A percentile compares a stretch with the other conserved stretches of the same genome.
These are phyloP conservation scores for Priocnemis perturbator DNA, from an alignment of 2,888 invertebrate species.

Conservation along the genomic window DNA sequence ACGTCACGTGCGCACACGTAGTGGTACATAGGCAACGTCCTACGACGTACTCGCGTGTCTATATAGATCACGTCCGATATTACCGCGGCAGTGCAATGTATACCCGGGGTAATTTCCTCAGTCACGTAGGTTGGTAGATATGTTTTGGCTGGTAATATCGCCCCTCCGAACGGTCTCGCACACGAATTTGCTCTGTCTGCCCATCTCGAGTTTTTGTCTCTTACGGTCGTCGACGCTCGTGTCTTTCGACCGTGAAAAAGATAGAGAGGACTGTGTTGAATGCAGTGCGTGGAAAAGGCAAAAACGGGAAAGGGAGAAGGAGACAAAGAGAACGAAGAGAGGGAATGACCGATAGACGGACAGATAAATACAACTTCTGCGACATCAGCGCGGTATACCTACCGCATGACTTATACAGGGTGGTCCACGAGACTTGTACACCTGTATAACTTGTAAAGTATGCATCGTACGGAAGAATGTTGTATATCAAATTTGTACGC, in stretches of 20 bases:
- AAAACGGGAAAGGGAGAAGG: no score
- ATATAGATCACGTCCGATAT: slow-evolving; percentile 35
- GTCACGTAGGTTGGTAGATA: slow-evolving; percentile 44
- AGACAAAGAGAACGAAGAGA: not conserved
- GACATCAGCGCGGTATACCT: not conserved
- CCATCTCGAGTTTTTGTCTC: not conserved
- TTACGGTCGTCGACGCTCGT: not conserved
- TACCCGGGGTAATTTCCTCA: slow-evolving; percentile 49
- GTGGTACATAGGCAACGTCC: not conserved
- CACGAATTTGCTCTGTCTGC: not conserved
- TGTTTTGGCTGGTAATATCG: slow-evolving; percentile 51
- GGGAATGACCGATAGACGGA: not conserved
- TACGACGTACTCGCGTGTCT: slow-evolving; percentile 12
- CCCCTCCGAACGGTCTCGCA: slow-evolving; percentile 9
- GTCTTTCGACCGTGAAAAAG: slow-evolving; percentile 1
- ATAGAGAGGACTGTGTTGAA: slow-evolving; percentile 5
- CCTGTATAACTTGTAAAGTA: no score
- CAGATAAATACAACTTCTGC: not conserved
- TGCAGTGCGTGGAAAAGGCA: not conserved
- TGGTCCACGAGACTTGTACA: no score
- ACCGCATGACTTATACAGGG: not conserved
- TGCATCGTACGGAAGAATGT: no score
- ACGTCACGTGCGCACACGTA: no score
- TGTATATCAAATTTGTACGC: no score
- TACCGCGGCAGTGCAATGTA: slow-evolving; percentile 39